phyloP scores from a whole-genome alignment of 2,888 invertebrate species.

The Hypolimnas misippus region DNA sequence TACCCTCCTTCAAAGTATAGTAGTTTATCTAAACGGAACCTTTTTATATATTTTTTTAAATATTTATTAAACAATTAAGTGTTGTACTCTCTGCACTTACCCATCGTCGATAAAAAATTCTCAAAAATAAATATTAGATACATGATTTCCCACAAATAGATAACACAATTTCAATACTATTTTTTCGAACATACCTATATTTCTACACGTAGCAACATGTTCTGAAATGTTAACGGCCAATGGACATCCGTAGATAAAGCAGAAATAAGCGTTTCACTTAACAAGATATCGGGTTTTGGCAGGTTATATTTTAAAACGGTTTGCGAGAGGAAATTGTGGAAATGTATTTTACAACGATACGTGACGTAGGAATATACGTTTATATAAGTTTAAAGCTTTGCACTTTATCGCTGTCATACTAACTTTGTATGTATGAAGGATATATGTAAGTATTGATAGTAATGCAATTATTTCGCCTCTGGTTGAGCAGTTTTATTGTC shows the following conservation, averaged over 20 bases:
- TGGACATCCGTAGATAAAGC: constrained; percentile 43
- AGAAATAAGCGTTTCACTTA: constrained; percentile 43
- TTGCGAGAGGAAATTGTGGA: constrained; percentile 35
- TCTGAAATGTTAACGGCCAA: constrained; percentile 37
- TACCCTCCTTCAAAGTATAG: no score
- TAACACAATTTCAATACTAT: no score
- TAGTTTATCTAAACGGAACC: no score
- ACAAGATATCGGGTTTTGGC: constrained; percentile 42
- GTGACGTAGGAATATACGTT: constrained; percentile 26
- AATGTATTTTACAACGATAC: constrained; percentile 36
- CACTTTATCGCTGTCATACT: constrained; percentile 28
- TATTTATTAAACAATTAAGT: no score
- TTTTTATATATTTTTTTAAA: no score
- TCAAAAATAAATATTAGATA: no score
- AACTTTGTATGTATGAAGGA: constrained; percentile 7
- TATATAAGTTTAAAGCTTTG: constrained; percentile 20
- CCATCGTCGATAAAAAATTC: no score
- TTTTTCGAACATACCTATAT: neutral
- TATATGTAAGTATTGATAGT: neutral
- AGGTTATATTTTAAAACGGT: constrained; percentile 37
- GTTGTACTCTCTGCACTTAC: no score
- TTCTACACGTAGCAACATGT: neutral
- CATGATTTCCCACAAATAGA: no score
- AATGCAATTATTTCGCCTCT: neutral
- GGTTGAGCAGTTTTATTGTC: neutral